Conservation (phyloP, 2,888 invertebrate genomes). For the Erannis defoliaria region DNA sequence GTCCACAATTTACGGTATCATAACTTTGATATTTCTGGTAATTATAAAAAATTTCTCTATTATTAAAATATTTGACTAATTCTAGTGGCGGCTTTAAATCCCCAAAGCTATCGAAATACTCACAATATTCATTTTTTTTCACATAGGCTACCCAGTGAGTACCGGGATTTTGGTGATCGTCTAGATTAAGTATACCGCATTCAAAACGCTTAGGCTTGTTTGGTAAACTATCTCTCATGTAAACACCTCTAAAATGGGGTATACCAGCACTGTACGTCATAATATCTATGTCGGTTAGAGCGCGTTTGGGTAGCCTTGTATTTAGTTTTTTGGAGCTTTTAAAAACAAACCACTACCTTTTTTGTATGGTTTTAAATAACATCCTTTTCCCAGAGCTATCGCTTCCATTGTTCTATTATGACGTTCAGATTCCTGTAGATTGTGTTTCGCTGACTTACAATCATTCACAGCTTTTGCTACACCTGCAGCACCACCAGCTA, state of each 20-base stretch:
- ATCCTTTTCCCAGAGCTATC: too few species aligned
- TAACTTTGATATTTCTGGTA: neutral
- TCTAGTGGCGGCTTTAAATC: constrained; percentile 21
- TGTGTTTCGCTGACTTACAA: too few species aligned
- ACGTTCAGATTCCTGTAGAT: too few species aligned
- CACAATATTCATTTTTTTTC: constrained; percentile 8
- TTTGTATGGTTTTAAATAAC: too few species aligned
- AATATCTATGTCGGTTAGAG: constrained; percentile 18
- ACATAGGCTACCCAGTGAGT: constrained; percentile 30
- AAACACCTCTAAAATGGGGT: constrained; percentile 27
- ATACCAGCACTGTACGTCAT: neutral
- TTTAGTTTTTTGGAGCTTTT: constrained; percentile 20
- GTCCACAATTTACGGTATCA: neutral
- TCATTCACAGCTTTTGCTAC: too few species aligned
- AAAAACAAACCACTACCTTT: too few species aligned
- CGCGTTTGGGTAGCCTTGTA: too few species aligned
- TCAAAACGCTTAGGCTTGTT: neutral
- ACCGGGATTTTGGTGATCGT: neutral
- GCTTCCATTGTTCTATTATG: too few species aligned
- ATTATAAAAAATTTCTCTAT: too few species aligned
- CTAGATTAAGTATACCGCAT: constrained; percentile 19
- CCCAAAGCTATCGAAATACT: constrained; percentile 30
- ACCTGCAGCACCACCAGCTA: neutral
- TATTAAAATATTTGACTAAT: neutral
- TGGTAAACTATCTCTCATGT: constrained; percentile 4